Percentiles rank a stretch among this genome's conserved stretches.
Conservation (phyloP, 2,113 vertebrate genomes). For the Chaetodon auriga region DNA sequence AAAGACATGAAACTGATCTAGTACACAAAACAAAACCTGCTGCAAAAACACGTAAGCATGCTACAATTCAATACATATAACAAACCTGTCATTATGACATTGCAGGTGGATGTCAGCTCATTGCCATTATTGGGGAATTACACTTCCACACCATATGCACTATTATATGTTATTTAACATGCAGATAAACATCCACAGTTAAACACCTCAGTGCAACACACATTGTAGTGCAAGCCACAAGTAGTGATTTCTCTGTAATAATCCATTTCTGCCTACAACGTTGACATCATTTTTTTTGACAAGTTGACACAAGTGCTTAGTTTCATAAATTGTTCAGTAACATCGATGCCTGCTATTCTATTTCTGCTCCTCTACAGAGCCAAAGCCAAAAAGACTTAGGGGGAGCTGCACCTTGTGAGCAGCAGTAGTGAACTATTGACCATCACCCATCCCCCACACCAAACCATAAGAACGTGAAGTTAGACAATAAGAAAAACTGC, state of each 20-base stretch:
- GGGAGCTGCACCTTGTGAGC: not conserved
- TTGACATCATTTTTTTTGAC: conserved; percentile 1
- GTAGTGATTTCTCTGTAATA: not conserved
- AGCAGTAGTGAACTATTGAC: not conserved
- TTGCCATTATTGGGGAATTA: not conserved
- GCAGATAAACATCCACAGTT: not conserved
- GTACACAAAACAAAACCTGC: not conserved
- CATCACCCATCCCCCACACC: not conserved
- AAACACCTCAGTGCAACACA: not conserved
- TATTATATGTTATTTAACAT: not conserved
- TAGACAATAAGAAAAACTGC: conserved; percentile 61
- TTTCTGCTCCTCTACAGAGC: not conserved
- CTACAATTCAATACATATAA: not conserved
- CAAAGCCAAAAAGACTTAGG: not conserved
- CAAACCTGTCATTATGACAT: not conserved
- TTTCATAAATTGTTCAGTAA: not conserved
- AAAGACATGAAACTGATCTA: not conserved
- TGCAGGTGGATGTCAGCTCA: not conserved
- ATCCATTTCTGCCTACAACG: not conserved
- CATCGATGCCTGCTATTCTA: not conserved
- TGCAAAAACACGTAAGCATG: not conserved
- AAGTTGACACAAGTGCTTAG: not conserved
- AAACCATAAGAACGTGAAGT: conserved; percentile 42
- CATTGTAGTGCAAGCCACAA: not conserved
- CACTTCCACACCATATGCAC: no score